Percentiles rank a stretch among this genome's conserved stretches.
Conservation (phyloP, 2,113 vertebrate genomes). For the Dasypus novemcinctus region DNA sequence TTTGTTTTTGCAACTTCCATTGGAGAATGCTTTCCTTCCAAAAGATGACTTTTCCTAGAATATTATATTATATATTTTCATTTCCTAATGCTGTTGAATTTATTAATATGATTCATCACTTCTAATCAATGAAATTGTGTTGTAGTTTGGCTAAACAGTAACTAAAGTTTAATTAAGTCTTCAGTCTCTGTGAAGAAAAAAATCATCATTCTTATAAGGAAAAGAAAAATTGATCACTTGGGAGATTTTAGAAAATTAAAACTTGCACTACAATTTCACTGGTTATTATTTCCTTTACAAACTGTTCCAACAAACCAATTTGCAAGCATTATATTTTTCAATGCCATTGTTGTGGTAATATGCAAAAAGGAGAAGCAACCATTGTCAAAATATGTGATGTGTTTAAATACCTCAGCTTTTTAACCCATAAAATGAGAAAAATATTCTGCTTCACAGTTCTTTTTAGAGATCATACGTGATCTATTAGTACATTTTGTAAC, state of each 20-base stretch:
- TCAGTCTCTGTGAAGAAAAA: conserved; percentile 28
- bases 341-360: neutral
- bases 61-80: conserved; percentile 44
- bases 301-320: conserved; percentile 21
- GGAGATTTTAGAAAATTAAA: conserved; percentile 72
- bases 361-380: neutral
- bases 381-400: neutral
- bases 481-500: neutral
- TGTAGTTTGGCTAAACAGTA: conserved; percentile 70
- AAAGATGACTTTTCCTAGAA: conserved; percentile 39
- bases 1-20: neutral
- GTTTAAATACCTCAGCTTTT: neutral
- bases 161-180: conserved; percentile 77
- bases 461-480: neutral
- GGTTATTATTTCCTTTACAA: conserved; percentile 65
- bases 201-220: conserved; percentile 47
- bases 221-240: conserved; percentile 57
- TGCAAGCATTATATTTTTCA: conserved; percentile 41
- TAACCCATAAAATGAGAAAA: neutral
- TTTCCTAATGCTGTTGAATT: conserved; percentile 62
- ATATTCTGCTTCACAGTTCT: neutral
- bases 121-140: conserved; percentile 64
- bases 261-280: conserved; percentile 23
- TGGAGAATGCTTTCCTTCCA: neutral
- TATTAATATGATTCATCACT: conserved; percentile 65